A percentile compares a stretch with the other conserved stretches of the same genome.
phyloP scores from a whole-genome alignment of 2,888 invertebrate genomes.

The Drosophila trichaetosa region DNA sequence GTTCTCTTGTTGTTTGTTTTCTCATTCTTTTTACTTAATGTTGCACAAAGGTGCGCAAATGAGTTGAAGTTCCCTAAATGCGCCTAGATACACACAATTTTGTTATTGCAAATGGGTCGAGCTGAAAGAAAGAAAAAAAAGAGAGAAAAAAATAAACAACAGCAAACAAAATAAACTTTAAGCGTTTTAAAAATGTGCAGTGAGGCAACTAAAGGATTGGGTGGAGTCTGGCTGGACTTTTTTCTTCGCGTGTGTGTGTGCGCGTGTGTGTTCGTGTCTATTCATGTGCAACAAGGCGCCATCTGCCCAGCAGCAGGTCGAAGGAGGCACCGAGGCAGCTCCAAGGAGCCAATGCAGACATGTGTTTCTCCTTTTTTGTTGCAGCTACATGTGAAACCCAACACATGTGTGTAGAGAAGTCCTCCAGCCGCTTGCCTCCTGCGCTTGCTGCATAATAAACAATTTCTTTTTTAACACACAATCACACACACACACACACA shows the following conservation, averaged over 20 bases:
- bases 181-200: constrained; percentile 53
- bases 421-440: constrained; percentile 14
- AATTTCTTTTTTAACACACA: constrained; percentile 62
- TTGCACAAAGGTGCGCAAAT: constrained; percentile 49
- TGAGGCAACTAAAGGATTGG: constrained; percentile 34
- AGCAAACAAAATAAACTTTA: constrained; percentile 40
- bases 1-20: background rate
- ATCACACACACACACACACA: constrained; percentile 2
- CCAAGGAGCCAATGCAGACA: constrained; percentile 53
- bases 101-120: constrained; percentile 19
- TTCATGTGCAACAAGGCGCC: constrained; percentile 75
- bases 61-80: constrained; percentile 61
- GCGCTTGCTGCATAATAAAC: constrained; percentile 65
- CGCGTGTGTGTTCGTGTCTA: constrained; percentile 47
- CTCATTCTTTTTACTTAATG: constrained; percentile 17
- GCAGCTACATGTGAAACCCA: constrained; percentile 51
- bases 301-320: constrained; percentile 48
- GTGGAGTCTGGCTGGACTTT: constrained; percentile 1
- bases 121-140: background rate
- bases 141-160: background rate
- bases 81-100: constrained; percentile 42
- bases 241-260: background rate
- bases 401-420: constrained; percentile 42
- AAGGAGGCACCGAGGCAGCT: constrained; percentile 15
- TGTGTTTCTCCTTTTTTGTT: constrained; percentile 36